Evolutionary conservation across 1,140 invertebrate species (phyloP).

Genomic region (Nasonia giraulti): DNA sequence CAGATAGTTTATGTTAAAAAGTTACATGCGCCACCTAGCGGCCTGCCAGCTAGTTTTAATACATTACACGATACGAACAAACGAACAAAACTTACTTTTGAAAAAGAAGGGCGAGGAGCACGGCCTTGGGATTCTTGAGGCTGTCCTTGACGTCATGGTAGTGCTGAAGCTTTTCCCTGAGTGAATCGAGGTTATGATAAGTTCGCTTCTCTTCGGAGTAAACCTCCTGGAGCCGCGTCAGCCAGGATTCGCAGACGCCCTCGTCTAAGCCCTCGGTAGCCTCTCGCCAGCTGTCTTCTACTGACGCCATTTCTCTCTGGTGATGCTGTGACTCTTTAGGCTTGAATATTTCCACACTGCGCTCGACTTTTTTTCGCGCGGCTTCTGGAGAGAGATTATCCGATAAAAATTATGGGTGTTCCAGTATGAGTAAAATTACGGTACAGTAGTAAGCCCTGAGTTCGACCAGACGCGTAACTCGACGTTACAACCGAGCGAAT

Average conservation of each 20-base stretch:
- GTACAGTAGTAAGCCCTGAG: no score
- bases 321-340: not conserved
- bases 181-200: conserved; percentile 74
- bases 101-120: conserved; percentile 76
- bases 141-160: conserved; percentile 72
- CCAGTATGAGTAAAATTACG: not conserved
- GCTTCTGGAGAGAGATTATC: not conserved
- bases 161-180: conserved; percentile 71
- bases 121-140: conserved; percentile 71
- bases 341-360: not conserved
- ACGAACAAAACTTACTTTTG: conserved; percentile 71
- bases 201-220: conserved; percentile 71
- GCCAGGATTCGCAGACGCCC: conserved; percentile 66
- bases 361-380: not conserved
- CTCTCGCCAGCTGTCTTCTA: conserved; percentile 70
- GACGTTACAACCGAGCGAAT: no score
- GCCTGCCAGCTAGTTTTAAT: not conserved
- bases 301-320: conserved; percentile 61
- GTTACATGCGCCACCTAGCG: no score
- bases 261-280: conserved; percentile 64
- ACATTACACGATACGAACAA: not conserved
- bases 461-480: no score
- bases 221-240: conserved; percentile 62
- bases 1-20: no score
- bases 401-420: no score